A percentile compares a stretch with the other conserved stretches of the same genome.
phyloP scores from a whole-genome alignment of 1,140 invertebrate species.

The Drosophila saltans region DNA sequence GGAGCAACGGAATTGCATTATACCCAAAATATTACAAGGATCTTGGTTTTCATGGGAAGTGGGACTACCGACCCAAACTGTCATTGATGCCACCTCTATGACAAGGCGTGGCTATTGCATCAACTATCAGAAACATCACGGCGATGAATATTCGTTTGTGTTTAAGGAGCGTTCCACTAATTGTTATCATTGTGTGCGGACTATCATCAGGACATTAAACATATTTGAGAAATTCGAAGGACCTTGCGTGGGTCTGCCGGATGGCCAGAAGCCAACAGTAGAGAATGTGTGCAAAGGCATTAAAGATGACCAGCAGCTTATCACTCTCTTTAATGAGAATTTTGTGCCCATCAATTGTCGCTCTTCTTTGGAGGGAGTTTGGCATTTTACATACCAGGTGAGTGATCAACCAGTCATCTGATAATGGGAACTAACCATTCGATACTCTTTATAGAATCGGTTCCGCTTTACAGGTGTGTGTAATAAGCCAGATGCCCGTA shows the following conservation, averaged over 20 bases:
- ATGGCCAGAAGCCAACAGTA: slow-evolving; percentile 87
- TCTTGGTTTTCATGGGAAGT: slow-evolving; percentile 96
- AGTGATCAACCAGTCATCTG: slow-evolving; percentile 16
- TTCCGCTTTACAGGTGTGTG: slow-evolving; percentile 96
- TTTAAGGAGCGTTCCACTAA: slow-evolving; percentile 86
- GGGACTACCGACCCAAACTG: slow-evolving; percentile 91
- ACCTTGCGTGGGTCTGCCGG: slow-evolving; percentile 89
- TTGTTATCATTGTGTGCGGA: slow-evolving; percentile 93
- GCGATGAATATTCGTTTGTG: slow-evolving; percentile 94
- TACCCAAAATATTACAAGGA: slow-evolving; percentile 91
- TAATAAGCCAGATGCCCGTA: slow-evolving; percentile 92
- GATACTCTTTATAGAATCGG: slow-evolving; percentile 85
- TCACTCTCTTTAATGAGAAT: slow-evolving; percentile 95
- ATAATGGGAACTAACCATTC: background rate
- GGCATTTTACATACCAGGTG: slow-evolving; percentile 96
- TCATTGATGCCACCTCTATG: slow-evolving; percentile 91
- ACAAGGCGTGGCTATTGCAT: slow-evolving; percentile 89
- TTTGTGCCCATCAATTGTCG: slow-evolving; percentile 95
- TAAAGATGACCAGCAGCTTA: slow-evolving; percentile 90
- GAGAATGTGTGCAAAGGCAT: slow-evolving; percentile 90
- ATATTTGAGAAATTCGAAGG: slow-evolving; percentile 94
- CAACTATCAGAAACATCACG: slow-evolving; percentile 88
- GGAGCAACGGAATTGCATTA: slow-evolving; percentile 84
- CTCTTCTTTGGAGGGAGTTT: slow-evolving; percentile 96
- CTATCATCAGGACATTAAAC: slow-evolving; percentile 94